These are phyloP conservation scores for Oreohelix idahoensis DNA, from an alignment of 1,140 invertebrate species.

Conservation along the genomic window DNA sequence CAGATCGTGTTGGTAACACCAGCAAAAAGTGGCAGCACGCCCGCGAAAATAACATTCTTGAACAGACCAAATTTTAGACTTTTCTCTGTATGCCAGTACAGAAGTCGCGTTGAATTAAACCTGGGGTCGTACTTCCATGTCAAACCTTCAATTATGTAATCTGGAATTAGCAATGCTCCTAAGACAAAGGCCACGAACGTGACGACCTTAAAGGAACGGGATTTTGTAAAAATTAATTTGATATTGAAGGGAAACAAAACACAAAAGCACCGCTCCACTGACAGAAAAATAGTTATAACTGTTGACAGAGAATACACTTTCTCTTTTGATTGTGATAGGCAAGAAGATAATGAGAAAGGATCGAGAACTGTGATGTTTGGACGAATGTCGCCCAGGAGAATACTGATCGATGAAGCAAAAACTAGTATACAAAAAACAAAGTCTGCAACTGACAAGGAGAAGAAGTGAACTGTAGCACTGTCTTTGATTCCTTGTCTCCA, in stretches of 20 bases:
- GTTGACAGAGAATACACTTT: background rate
- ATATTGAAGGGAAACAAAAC: background rate
- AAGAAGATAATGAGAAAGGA: too few relatives aligned
- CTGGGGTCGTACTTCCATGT: background rate
- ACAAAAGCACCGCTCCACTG: background rate
- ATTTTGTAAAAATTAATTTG: background rate
- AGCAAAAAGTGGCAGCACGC: background rate
- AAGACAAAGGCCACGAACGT: background rate
- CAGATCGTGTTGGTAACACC: background rate
- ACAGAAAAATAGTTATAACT: background rate
- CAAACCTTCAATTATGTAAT: background rate
- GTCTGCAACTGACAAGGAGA: too few relatives aligned
- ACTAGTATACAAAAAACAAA: too few relatives aligned
- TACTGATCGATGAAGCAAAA: too few relatives aligned
- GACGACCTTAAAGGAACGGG: background rate
- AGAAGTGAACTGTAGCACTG: too few relatives aligned
- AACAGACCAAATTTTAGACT: background rate
- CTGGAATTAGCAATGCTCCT: background rate
- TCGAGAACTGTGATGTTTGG: too few relatives aligned
- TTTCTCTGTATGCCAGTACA: background rate
- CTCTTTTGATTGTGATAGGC: background rate
- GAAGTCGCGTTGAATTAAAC: background rate
- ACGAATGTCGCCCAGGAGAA: too few relatives aligned
- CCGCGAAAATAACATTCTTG: background rate
- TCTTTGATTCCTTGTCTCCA: too few relatives aligned